These are phyloP conservation scores for Phymorhynchus buccinoides DNA, from an alignment of 1,140 invertebrate species.

Conservation along the genomic window DNA sequence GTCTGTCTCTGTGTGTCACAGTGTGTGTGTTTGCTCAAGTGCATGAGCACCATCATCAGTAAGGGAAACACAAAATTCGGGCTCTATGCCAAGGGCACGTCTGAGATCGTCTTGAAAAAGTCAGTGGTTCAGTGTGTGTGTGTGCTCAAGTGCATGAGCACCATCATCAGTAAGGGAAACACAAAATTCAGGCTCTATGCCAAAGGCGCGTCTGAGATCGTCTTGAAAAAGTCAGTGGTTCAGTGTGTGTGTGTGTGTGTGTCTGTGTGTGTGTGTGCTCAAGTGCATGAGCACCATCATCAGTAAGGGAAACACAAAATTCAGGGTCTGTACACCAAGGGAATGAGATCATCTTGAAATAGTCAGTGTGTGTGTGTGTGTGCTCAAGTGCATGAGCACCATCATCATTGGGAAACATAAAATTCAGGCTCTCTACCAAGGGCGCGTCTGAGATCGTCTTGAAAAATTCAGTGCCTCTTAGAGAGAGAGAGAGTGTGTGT, in stretches of 20 bases:
- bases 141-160: slow-evolving; percentile 99
- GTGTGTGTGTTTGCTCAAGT: slow-evolving; percentile 98
- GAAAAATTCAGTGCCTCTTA: slow-evolving; percentile 92
- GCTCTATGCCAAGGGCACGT: slow-evolving; percentile 98
- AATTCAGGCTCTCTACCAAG: slow-evolving; percentile 95
- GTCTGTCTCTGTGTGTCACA: too few species aligned
- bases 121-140: too few species aligned
- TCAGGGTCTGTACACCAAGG: slow-evolving; percentile 96
- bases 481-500: too few species aligned
- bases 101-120: slow-evolving; percentile 99
- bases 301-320: slow-evolving; percentile 80
- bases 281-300: slow-evolving; percentile 99
- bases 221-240: slow-evolving; percentile 94
- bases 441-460: slow-evolving; percentile 99
- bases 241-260: too few species aligned
- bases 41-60: slow-evolving; percentile 97
- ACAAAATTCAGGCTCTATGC: slow-evolving; percentile 89
- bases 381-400: slow-evolving; percentile 98
- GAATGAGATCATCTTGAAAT: slow-evolving; percentile 98
- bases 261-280: too few species aligned
- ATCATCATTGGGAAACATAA: slow-evolving; percentile 81
- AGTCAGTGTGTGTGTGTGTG: slow-evolving; percentile 87
- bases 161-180: slow-evolving; percentile 83
- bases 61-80: slow-evolving; percentile 82
- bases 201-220: slow-evolving; percentile 99